Conservation (phyloP, 2,113 vertebrate genomes). For the Puffinus mauretanicus region DNA sequence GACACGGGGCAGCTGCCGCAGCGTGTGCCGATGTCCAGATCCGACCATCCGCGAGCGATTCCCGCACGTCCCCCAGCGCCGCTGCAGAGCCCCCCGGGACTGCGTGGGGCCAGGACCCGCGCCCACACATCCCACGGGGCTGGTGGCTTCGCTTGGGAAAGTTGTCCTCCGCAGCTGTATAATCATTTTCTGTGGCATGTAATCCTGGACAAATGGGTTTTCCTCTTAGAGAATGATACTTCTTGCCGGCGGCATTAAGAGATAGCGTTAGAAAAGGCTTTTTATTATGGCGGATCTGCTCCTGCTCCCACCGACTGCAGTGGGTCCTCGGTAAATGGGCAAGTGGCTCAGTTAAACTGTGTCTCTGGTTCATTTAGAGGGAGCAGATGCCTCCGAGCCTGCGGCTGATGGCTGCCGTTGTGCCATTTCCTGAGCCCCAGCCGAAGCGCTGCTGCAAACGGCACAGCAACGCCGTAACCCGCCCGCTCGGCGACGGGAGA, state of each 20-base stretch:
- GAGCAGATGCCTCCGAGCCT: neutral
- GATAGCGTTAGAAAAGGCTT: neutral
- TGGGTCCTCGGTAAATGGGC: rapidly evolving
- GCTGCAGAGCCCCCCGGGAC: neutral
- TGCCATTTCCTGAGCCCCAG: neutral
- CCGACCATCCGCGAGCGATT: rapidly evolving
- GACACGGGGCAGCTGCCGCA: rapidly evolving
- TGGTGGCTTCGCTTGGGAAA: neutral
- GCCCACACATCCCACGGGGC: neutral
- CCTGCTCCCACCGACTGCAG: neutral
- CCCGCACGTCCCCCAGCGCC: rapidly evolving
- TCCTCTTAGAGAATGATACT: neutral
- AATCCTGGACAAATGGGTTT: neutral
- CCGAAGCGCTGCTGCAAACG: neutral
- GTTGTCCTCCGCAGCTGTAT: neutral
- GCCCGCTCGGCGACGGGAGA: rapidly evolving
- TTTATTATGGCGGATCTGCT: neutral
- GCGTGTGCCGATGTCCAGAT: rapidly evolving
- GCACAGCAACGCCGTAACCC: rapidly evolving
- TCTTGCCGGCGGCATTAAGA: neutral
- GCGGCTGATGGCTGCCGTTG: neutral
- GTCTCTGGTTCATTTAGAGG: neutral
- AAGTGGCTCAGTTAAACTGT: rapidly evolving
- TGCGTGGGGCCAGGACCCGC: neutral
- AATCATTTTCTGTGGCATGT: neutral